phyloP scores from a whole-genome alignment of 2,888 invertebrate species.

The Hyalella azteca region DNA sequence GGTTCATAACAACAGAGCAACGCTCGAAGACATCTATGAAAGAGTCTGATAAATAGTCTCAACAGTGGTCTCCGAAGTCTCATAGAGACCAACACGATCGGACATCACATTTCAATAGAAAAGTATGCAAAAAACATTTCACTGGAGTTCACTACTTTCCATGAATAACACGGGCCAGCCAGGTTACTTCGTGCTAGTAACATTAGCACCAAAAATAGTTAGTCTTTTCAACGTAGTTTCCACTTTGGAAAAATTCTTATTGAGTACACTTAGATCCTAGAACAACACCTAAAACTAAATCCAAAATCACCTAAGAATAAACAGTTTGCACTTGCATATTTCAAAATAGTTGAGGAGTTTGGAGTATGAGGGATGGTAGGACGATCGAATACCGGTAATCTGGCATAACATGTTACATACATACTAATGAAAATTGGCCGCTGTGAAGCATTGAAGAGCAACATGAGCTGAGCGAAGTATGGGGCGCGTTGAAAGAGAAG shows the following conservation, averaged over 20 bases:
- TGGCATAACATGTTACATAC: constrained; percentile 13
- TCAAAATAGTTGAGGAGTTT: constrained; percentile 22
- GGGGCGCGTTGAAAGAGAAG: too few relatives aligned
- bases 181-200: background rate
- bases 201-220: constrained; percentile 35
- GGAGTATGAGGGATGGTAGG: constrained; percentile 18
- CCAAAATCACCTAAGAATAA: constrained; percentile 27
- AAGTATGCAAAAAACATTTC: constrained; percentile 35
- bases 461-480: too few relatives aligned
- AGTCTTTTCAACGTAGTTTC: constrained; percentile 28
- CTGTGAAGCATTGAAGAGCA: too few relatives aligned
- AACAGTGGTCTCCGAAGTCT: constrained; percentile 12
- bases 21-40: background rate
- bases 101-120: constrained; percentile 27
- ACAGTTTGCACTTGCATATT: constrained; percentile 33
- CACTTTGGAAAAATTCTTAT: constrained; percentile 33
- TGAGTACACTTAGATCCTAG: constrained; percentile 3
- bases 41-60: constrained; percentile 3
- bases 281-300: constrained; percentile 35
- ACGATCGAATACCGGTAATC: background rate
- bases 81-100: constrained; percentile 1
- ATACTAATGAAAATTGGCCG: constrained; percentile 31
- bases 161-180: constrained; percentile 21
- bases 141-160: background rate
- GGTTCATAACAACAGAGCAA: background rate